Evolutionary conservation across 2,888 invertebrate genomes (phyloP), one percentile per base, ranked within the genome.

Genomic region (Biston stratarius): DNA sequence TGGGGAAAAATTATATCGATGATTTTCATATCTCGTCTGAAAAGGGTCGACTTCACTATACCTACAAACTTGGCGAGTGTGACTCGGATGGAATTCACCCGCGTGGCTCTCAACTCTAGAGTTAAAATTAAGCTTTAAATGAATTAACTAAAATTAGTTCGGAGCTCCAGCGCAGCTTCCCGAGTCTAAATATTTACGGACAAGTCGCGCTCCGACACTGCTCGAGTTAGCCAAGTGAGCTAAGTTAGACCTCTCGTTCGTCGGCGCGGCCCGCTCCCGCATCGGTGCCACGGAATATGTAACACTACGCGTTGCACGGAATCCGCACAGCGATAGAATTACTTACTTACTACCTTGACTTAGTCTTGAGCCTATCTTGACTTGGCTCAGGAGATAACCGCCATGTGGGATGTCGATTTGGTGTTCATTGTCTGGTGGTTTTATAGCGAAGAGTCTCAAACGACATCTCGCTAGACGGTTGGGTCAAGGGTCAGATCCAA

Each of bases 271-370:
- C 47, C 9, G 6, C 24, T n/a, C 12, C 33, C 48, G 33, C 49
- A 36, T 34, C 2, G 36, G 38, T 6, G 38, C 38, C 38, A 6
- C 38, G 6, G 38, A 9, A 38, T 38, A 15, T 48, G 15, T 45
- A 9, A 61, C 68, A 56, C 65, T 64, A 64, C 66, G 67, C 71
- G 74, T 67, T 65, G 72, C 74, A 71, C 64, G 70, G 63, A 71
- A 74, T 69, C 67, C 64, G 72, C 74, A 68, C 72, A 73, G 61
- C 70, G 70, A 33, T 33, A 52, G 55, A 62, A 58, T 63, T 53
- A 57, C 55, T 33, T 24, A 24, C 24, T 24, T 24, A 24, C 1
- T 24, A 24, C 24, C 24, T 24, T 24, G 24, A 24, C 24, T 24
- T 24, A n/a, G 24, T 24, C 24, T 24, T n/a, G n/a, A n/a, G n/a